phyloP scores from a whole-genome alignment of 2,888 invertebrate species.

The Erynnis tages region DNA sequence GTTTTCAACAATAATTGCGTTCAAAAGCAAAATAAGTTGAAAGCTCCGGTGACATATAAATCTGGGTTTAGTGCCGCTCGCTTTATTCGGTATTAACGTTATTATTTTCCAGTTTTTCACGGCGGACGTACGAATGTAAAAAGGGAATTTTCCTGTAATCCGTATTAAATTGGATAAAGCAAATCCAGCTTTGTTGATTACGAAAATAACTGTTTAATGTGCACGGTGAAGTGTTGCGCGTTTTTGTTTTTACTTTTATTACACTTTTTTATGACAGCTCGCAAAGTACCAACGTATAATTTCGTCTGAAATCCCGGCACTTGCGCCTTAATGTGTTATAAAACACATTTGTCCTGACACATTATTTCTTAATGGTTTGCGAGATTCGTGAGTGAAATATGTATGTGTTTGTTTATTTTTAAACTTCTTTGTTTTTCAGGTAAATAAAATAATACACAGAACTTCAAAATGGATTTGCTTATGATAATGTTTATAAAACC shows the following conservation, averaged over 20 bases:
- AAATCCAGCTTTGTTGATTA: conserved; percentile 26
- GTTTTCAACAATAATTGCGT: conserved; percentile 24
- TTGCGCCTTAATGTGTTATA: conserved; percentile 15
- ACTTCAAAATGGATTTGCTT: no score
- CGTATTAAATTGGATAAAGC: conserved; percentile 29
- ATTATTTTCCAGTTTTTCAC: conserved; percentile 24
- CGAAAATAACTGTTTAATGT: conserved; percentile 29
- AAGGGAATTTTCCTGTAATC: conserved; percentile 23
- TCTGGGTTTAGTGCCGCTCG: conserved; percentile 16
- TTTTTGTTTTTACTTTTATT: conserved; percentile 6
- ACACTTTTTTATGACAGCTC: conserved; percentile 12
- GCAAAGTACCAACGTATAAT: conserved; percentile 14
- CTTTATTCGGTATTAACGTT: conserved; percentile 19
- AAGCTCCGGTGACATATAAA: conserved; percentile 21
- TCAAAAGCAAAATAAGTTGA: conserved; percentile 15
- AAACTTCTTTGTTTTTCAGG: background rate
- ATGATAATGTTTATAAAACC: no score
- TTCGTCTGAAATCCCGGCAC: conserved; percentile 10
- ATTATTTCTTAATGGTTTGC: conserved; percentile 4
- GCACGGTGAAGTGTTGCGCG: background rate
- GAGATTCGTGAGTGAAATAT: conserved; percentile 2
- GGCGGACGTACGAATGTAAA: conserved; percentile 18
- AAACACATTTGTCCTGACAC: conserved; percentile 12
- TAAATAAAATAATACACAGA: no score
- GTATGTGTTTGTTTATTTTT: background rate